These are phyloP conservation scores for Papilio dardanus DNA, from an alignment of 1,140 invertebrate genomes.

Conservation along the genomic window DNA sequence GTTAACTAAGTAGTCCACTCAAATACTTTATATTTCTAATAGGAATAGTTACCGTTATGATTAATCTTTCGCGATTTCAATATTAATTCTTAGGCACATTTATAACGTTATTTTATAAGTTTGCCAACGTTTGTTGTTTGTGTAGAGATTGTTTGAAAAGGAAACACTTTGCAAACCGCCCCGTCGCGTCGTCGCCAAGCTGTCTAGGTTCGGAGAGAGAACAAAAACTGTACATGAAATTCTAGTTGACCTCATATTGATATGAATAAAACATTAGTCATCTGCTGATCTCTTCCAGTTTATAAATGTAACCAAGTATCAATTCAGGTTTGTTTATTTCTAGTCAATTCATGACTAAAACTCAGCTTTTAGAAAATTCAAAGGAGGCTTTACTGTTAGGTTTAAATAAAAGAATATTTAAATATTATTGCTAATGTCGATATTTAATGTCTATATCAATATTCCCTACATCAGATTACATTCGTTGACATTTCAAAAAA, in stretches of 20 bases:
- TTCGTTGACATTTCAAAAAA: conserved; percentile 82
- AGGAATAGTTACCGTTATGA: background rate
- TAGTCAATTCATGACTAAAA: no score
- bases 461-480: conserved; percentile 83
- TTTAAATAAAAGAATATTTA: conserved; percentile 80
- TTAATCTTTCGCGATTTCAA: background rate
- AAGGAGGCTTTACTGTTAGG: background rate
- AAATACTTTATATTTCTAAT: no score
- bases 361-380: background rate
- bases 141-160: background rate
- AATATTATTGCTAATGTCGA: conserved; percentile 83
- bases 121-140: background rate
- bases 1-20: no score
- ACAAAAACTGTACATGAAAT: background rate
- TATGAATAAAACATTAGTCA: background rate
- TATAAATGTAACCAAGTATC: no score
- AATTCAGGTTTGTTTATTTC: no score
- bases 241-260: background rate
- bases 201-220: background rate
- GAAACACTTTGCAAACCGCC: background rate
- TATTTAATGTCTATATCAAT: conserved; percentile 82
- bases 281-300: background rate
- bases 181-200: background rate
- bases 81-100: background rate
- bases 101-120: background rate